phyloP scores from a whole-genome alignment of 23 tunicate genomes.

The Aplidium turbinatum region DNA sequence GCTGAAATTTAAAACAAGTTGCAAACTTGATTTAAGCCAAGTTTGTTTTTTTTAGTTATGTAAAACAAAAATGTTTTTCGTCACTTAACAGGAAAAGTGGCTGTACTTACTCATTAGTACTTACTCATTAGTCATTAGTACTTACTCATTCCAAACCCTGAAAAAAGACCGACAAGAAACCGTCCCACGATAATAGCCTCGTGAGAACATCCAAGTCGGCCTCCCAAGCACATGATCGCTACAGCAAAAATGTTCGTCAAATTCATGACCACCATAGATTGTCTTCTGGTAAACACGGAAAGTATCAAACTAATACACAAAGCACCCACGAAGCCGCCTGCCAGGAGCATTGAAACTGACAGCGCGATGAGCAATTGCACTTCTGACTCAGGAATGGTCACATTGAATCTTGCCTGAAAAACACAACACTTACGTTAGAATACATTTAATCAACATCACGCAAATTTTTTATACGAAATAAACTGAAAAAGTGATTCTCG shows the following conservation, averaged over 20 bases:
- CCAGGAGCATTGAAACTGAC: conserved; percentile 79
- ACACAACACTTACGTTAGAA: no score
- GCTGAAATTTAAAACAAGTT: no score
- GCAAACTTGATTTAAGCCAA: no score
- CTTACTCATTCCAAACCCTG: conserved; percentile 96
- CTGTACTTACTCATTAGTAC: no score
- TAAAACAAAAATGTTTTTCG: no score
- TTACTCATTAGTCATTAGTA: no score
- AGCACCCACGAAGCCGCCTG: conserved; percentile 89
- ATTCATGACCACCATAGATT: conserved; percentile 72
- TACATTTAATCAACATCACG: no score
- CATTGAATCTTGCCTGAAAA: conserved; percentile 61
- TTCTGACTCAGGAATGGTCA: conserved; percentile 3
- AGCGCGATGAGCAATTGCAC: conserved; percentile 36
- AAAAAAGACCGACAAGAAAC: conserved; percentile 76
- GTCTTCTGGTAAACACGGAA: conserved; percentile 44
- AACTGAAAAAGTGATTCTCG: no score
- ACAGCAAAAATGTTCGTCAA: conserved; percentile 60
- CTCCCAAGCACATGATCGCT: conserved; percentile 42
- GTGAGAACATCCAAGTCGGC: conserved; percentile 55
- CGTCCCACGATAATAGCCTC: conserved; percentile 84
- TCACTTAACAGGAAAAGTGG: no score
- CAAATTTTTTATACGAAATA: no score
- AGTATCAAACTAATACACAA: conserved; percentile 49
- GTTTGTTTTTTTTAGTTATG: no score